Conservation (phyloP, 2,113 vertebrate species). For the Actenoides lindsayi region DNA sequence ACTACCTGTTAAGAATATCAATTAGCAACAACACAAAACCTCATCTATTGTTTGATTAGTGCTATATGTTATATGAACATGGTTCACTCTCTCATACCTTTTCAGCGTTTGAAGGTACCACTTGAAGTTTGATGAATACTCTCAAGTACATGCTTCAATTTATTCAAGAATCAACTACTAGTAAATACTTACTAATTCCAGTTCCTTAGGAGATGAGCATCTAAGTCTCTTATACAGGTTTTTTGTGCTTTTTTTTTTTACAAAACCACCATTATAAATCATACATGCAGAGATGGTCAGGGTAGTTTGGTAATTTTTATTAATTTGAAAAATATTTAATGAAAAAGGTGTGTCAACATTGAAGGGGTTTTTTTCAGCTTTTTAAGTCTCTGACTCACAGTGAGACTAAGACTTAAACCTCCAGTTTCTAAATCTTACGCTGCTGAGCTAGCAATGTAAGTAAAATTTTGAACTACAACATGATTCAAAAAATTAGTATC, state of each 20-base stretch:
- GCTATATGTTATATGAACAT: not conserved
- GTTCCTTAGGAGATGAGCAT: not conserved
- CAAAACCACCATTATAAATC: not conserved
- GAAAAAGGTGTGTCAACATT: not conserved
- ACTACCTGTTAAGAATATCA: not conserved
- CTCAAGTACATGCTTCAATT: not conserved
- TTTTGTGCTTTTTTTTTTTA: not conserved
- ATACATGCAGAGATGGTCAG: not conserved
- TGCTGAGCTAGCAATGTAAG: not conserved
- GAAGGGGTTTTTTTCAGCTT: not conserved
- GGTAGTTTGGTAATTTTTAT: not conserved
- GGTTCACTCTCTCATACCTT: not conserved
- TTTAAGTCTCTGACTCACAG: not conserved
- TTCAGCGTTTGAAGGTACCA: not conserved
- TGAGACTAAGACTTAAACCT: not conserved
- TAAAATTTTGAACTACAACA: not conserved
- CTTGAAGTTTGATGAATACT: not conserved
- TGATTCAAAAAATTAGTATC: not conserved
- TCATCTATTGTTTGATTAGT: not conserved
- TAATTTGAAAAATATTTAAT: not conserved
- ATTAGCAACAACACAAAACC: not conserved
- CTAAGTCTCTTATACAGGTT: not conserved
- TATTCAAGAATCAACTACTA: not conserved
- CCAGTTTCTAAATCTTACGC: not conserved
- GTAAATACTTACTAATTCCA: not conserved